Percentiles rank a stretch among this genome's conserved stretches.
Conservation (phyloP, 2,888 invertebrate genomes). For the Cerceris rybyensis region DNA sequence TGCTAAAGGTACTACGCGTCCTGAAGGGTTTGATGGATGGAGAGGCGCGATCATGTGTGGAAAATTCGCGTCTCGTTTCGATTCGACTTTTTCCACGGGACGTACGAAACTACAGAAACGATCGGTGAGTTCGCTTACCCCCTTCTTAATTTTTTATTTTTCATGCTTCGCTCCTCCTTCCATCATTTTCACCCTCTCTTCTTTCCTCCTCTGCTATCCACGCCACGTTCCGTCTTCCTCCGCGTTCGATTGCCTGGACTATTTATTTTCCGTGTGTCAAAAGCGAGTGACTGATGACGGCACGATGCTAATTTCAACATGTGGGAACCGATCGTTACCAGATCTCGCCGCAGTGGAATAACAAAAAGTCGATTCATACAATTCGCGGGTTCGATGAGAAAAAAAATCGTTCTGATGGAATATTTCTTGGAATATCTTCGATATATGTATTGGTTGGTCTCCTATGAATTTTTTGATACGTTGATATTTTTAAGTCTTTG, state of each 20-base stretch:
- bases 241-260: constrained; percentile 58
- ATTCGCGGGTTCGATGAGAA: constrained; percentile 15
- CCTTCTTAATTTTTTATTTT: constrained; percentile 40
- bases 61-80: constrained; percentile 76
- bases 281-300: constrained; percentile 76
- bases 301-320: constrained; percentile 72
- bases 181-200: constrained; percentile 13
- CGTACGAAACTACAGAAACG: constrained; percentile 11
- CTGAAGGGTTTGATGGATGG: constrained; percentile 76
- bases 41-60: constrained; percentile 78
- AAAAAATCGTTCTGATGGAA: background rate
- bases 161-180: constrained; percentile 1
- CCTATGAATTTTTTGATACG: no score
- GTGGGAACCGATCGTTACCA: constrained; percentile 72
- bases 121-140: constrained; percentile 28
- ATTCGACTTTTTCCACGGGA: constrained; percentile 61
- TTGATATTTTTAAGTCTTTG: no score
- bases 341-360: constrained; percentile 57
- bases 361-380: constrained; percentile 49
- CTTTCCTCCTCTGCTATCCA: constrained; percentile 8
- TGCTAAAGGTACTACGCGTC: background rate
- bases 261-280: constrained; percentile 75
- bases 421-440: no score
- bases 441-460: no score
- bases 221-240: constrained; percentile 8